phyloP scores from a whole-genome alignment of 2,797 vertebrate species.

The Streptopelia turtur region DNA sequence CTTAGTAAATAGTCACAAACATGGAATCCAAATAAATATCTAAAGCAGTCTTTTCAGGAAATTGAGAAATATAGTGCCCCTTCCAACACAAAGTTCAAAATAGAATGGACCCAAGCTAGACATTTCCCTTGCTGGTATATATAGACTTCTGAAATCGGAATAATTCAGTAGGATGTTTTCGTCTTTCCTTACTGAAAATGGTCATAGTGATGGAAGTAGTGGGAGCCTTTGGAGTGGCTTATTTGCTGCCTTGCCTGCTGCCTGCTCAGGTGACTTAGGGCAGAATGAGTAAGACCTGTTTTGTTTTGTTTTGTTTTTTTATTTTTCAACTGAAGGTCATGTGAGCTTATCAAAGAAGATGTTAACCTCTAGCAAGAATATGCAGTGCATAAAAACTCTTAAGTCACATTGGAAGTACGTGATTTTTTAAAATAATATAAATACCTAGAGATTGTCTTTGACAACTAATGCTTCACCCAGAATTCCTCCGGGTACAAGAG shows the following conservation, averaged over 20 bases:
- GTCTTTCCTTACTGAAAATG: background rate
- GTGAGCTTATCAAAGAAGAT: background rate
- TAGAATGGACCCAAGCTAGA: background rate
- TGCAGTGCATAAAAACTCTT: background rate
- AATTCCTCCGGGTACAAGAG: background rate
- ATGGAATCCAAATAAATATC: background rate
- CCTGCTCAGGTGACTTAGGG: background rate
- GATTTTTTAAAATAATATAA: background rate
- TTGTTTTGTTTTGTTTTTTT: background rate
- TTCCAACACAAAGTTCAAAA: background rate
- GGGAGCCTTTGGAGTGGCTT: background rate
- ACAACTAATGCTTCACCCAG: background rate
- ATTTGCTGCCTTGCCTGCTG: background rate
- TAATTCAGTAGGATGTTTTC: background rate
- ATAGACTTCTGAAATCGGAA: background rate
- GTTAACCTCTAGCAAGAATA: background rate
- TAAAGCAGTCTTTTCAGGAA: background rate
- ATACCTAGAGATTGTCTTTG: background rate
- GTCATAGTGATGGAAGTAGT: background rate
- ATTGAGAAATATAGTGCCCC: background rate
- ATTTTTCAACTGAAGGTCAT: background rate
- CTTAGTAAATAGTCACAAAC: background rate
- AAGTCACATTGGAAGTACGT: background rate
- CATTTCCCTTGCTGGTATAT: background rate
- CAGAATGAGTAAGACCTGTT: background rate